Percentiles rank a stretch among this genome's conserved stretches.
phyloP scores from a whole-genome alignment of 2,888 invertebrate genomes.

The Melinaea marsaeus region DNA sequence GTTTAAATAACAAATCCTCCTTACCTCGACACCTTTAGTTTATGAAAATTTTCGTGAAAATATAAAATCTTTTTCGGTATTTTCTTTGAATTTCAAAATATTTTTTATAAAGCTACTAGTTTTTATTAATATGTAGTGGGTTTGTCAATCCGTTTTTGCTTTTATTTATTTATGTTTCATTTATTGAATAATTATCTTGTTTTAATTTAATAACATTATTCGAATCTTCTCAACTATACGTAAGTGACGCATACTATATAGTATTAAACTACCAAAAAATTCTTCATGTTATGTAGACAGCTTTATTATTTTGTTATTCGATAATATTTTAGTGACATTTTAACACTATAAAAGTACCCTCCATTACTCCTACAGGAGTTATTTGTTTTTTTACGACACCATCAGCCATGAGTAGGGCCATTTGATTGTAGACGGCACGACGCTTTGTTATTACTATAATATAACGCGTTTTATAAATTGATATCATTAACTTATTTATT shows the following conservation, averaged over 20 bases:
- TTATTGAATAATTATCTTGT: too few species aligned
- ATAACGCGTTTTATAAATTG: constrained; percentile 4
- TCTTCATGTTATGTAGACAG: background rate
- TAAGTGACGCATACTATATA: too few species aligned
- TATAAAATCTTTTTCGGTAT: background rate
- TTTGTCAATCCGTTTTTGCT: too few species aligned
- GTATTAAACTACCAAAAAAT: background rate
- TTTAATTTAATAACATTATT: too few species aligned
- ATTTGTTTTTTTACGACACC: constrained; percentile 22
- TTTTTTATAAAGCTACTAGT: too few species aligned
- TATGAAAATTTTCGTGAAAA: background rate
- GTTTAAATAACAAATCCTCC: constrained; percentile 32
- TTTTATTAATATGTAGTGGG: too few species aligned
- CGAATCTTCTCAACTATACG: too few species aligned
- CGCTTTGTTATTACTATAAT: constrained; percentile 5
- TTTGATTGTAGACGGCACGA: constrained; percentile 24
- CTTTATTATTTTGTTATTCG: constrained; percentile 6
- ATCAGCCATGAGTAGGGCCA: constrained; percentile 26
- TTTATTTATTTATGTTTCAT: too few species aligned
- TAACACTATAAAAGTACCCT: constrained; percentile 4
- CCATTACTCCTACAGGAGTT: constrained; percentile 2
- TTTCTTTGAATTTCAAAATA: too few species aligned
- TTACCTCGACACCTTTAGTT: constrained; percentile 16
- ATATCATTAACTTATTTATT: constrained; percentile 4
- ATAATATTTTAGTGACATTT: constrained; percentile 4